These are phyloP conservation scores for Endomychus coccineus DNA, from an alignment of 2,888 invertebrate genomes.

Conservation along the genomic window DNA sequence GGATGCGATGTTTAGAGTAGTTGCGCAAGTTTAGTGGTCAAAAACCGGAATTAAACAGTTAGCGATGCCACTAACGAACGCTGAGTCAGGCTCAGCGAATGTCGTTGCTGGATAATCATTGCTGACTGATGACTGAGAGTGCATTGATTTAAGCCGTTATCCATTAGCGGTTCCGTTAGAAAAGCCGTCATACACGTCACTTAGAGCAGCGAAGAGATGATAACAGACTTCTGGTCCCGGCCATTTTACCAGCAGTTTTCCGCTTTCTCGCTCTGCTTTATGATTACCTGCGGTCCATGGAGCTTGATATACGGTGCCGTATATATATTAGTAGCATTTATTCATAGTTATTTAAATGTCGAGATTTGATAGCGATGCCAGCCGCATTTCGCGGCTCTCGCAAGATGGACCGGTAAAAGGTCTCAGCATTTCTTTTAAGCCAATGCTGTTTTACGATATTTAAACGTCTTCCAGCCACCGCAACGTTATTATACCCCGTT, in stretches of 20 bases:
- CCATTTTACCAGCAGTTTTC: conserved; percentile 12
- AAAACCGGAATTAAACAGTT: conserved; percentile 10
- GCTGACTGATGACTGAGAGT: conserved; percentile 35
- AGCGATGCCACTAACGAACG: conserved; percentile 31
- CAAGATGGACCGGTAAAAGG: too few species aligned
- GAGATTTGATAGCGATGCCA: too few species aligned
- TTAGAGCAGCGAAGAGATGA: conserved; percentile 18
- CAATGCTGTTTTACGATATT: too few species aligned
- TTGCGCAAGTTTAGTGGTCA: too few species aligned
- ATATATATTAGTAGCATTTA: conserved; percentile 31
- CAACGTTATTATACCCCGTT: too few species aligned
- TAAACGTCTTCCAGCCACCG: too few species aligned
- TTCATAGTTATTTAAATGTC: conserved; percentile 31
- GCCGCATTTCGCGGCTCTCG: too few species aligned
- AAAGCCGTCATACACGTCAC: conserved; percentile 18
- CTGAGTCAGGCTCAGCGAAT: conserved; percentile 36
- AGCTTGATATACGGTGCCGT: too few species aligned
- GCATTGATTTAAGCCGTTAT: conserved; percentile 38
- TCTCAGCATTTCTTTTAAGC: too few species aligned
- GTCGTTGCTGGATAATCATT: conserved; percentile 37
- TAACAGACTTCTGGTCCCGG: conserved; percentile 11
- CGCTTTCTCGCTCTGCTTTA: conserved; percentile 13
- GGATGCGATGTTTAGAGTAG: too few species aligned
- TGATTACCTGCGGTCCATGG: conserved; percentile 18
- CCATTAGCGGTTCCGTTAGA: conserved; percentile 31